phyloP scores from a whole-genome alignment of 2,888 invertebrate genomes.

The Cosmia trapezina region DNA sequence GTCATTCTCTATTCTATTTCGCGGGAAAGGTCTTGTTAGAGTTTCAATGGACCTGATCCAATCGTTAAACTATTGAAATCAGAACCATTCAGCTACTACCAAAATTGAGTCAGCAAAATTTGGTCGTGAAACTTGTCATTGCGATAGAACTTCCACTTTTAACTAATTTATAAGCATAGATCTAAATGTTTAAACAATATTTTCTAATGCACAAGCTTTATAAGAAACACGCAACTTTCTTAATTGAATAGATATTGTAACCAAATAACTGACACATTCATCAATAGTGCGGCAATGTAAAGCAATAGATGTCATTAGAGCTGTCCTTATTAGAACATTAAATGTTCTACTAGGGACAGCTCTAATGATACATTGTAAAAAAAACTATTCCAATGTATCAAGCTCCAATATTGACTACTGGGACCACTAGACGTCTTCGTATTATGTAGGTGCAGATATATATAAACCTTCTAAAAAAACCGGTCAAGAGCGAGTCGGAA shows the following conservation, averaged over 20 bases:
- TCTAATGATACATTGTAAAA: too few species aligned
- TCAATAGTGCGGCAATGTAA: not conserved
- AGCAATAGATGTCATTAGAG: constrained; percentile 1
- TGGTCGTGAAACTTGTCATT: not conserved
- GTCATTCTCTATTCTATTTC: not conserved
- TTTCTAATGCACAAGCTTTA: not conserved
- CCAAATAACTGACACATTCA: not conserved
- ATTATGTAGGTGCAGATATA: not conserved
- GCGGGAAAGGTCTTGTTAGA: not conserved
- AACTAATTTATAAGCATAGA: too few species aligned
- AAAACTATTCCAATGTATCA: not conserved
- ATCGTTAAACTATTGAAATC: constrained; percentile 23
- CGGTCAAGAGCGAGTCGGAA: too few species aligned
- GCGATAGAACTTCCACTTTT: not conserved
- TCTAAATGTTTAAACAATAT: not conserved
- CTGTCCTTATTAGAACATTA: too few species aligned
- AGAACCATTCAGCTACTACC: not conserved
- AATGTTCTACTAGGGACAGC: too few species aligned
- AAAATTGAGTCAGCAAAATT: not conserved
- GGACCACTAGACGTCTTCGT: constrained; percentile 1
- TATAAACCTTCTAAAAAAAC: too few species aligned
- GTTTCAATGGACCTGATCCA: not conserved
- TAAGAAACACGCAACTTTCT: not conserved
- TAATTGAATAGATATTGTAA: not conserved
- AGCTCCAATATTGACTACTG: constrained; percentile 2